Evolutionary conservation across 2,797 vertebrate genomes (phyloP).

Genomic region (Aulostomus chinensis): DNA sequence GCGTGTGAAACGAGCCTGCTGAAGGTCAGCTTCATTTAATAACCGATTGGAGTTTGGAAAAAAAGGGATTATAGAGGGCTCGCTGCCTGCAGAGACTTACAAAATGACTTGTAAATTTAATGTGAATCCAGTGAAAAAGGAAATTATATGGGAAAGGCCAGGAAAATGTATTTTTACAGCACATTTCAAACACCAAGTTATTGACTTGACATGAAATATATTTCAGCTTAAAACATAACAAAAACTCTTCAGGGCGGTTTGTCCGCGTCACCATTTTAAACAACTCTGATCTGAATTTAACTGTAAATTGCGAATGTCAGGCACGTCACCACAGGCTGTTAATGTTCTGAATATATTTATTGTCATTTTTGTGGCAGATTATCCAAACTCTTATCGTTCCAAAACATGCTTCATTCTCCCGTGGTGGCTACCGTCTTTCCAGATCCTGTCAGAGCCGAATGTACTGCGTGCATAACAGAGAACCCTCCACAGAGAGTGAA

Average conservation of each 20-base stretch:
- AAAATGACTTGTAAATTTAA: slow-evolving; percentile 4
- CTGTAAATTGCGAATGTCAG: too few relatives aligned
- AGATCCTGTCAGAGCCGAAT: not conserved
- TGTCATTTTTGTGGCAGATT: slow-evolving; percentile 3
- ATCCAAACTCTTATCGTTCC: not conserved
- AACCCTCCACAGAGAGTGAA: slow-evolving; percentile 7
- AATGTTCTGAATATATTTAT: not conserved
- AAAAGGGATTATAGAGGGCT: not conserved
- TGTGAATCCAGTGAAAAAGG: not conserved
- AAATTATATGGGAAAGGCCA: too few relatives aligned
- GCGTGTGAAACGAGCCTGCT: too few relatives aligned
- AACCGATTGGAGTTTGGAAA: not conserved
- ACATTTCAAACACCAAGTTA: too few relatives aligned
- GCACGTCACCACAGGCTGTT: too few relatives aligned
- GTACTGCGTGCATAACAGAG: not conserved
- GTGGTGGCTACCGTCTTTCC: not conserved
- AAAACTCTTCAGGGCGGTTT: too few relatives aligned
- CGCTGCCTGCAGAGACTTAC: slow-evolving; percentile 1
- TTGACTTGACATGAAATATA: too few relatives aligned
- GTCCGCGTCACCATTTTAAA: too few relatives aligned
- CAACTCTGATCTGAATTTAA: too few relatives aligned
- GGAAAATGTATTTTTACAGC: too few relatives aligned
- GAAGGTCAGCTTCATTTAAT: too few relatives aligned
- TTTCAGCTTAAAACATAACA: too few relatives aligned
- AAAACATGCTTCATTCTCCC: not conserved